Evolutionary conservation across 2,888 invertebrate genomes (phyloP).

Genomic region (Drosophila macrospina): DNA sequence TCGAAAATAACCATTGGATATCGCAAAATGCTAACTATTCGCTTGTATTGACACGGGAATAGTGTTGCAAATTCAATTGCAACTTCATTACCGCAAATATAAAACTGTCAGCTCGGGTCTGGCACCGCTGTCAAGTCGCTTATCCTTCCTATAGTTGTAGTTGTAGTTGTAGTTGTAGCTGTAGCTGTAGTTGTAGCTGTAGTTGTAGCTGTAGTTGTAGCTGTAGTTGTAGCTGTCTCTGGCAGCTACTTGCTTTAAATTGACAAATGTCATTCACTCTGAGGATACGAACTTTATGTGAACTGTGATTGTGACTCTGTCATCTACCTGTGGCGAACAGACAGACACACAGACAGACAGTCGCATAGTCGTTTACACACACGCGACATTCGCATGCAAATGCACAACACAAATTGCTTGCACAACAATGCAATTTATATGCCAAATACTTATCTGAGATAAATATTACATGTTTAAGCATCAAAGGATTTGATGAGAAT

Average conservation of each 20-base stretch:
- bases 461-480: neutral
- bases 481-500: neutral
- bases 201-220: too few species aligned
- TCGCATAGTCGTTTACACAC: constrained; percentile 3
- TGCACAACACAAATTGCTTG: constrained; percentile 54
- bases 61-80: constrained; percentile 40
- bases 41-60: constrained; percentile 9
- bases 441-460: neutral
- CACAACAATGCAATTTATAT: constrained; percentile 8
- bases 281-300: constrained; percentile 31
- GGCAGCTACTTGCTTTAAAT: constrained; percentile 56
- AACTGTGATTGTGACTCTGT: neutral
- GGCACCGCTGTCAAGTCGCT: constrained; percentile 5
- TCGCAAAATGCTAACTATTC: neutral
- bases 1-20: constrained; percentile 3
- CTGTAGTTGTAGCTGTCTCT: constrained; percentile 14
- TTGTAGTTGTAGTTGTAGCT: too few species aligned
- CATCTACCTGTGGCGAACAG: neutral
- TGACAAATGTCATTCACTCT: constrained; percentile 67
- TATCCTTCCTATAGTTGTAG: constrained; percentile 13
- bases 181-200: too few species aligned
- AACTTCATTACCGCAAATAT: constrained; percentile 42
- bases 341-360: neutral
- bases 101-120: constrained; percentile 32
- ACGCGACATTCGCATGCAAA: constrained; percentile 44